Conservation (phyloP, 1,140 invertebrate species). For the Ostrea denselamellosa region DNA sequence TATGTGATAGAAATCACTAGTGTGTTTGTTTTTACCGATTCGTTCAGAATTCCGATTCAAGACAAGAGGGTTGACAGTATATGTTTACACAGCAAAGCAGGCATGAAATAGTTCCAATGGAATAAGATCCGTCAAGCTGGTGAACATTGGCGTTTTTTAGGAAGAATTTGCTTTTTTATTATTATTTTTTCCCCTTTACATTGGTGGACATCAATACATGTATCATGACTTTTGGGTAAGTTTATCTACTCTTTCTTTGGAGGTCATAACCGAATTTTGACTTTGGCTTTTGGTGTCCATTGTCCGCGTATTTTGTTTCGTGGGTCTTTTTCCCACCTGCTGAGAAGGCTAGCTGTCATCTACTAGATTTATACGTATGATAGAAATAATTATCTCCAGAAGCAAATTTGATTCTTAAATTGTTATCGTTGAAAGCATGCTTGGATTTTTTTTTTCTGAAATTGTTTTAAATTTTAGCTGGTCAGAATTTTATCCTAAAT, state of each 20-base stretch:
- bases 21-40: slow-evolving; percentile 14
- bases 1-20: neutral
- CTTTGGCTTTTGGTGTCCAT: neutral
- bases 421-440: neutral
- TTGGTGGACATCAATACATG: neutral
- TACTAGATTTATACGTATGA: neutral
- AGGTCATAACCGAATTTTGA: neutral
- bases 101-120: slow-evolving; percentile 8
- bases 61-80: neutral
- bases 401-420: neutral
- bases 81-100: slow-evolving; percentile 1
- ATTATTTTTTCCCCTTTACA: neutral
- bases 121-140: neutral
- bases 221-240: slow-evolving; percentile 27
- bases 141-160: neutral
- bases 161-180: neutral
- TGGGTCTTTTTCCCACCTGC: neutral
- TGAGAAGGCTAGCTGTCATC: neutral
- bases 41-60: neutral
- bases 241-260: neutral
- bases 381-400: neutral
- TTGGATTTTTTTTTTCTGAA: neutral
- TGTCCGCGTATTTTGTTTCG: neutral
- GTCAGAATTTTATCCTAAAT: too few species aligned
- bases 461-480: neutral